Conservation (phyloP, 2,888 invertebrate species). For the Aphelenchoides bicaudatus region DNA sequence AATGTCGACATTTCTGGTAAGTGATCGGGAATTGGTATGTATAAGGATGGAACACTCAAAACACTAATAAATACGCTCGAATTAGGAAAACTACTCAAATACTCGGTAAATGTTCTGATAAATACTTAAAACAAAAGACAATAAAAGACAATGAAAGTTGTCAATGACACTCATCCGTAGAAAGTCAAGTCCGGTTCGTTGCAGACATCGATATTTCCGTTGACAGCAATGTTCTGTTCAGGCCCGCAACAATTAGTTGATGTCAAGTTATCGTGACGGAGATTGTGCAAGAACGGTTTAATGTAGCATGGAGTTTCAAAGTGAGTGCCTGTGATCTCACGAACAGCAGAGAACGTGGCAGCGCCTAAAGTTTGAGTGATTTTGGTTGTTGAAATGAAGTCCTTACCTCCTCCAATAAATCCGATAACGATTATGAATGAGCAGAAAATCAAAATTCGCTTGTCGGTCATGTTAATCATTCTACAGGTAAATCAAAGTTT, state of each 20-base stretch:
- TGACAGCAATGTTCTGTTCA: constrained; percentile 39
- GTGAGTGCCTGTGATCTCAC: constrained; percentile 31
- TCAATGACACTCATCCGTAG: constrained; percentile 23
- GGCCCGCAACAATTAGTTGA: constrained; percentile 43
- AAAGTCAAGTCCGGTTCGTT: constrained; percentile 27
- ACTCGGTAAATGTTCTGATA: too few relatives aligned
- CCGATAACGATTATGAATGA: constrained; percentile 24
- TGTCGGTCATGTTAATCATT: constrained; percentile 28
- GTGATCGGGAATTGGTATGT: too few relatives aligned
- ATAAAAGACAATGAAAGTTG: too few relatives aligned
- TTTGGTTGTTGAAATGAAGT: too few relatives aligned
- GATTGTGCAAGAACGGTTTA: constrained; percentile 21
- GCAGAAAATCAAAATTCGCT: constrained; percentile 17
- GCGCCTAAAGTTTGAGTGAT: too few relatives aligned
- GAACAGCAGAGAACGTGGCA: constrained; percentile 36
- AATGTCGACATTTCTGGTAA: too few relatives aligned
- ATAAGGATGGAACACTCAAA: too few relatives aligned
- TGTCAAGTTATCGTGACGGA: constrained; percentile 12
- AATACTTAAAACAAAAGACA: too few relatives aligned
- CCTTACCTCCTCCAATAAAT: neutral
- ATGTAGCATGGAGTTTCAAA: constrained; percentile 36
- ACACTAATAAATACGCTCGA: too few relatives aligned
- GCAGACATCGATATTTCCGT: constrained; percentile 17
- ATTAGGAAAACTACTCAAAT: too few relatives aligned
- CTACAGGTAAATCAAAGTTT: constrained; percentile 15